A percentile compares a stretch with the other conserved stretches of the same genome.
Evolutionary conservation across 2,888 invertebrate species (phyloP).

Genomic region (Alloplasta piceator): DNA sequence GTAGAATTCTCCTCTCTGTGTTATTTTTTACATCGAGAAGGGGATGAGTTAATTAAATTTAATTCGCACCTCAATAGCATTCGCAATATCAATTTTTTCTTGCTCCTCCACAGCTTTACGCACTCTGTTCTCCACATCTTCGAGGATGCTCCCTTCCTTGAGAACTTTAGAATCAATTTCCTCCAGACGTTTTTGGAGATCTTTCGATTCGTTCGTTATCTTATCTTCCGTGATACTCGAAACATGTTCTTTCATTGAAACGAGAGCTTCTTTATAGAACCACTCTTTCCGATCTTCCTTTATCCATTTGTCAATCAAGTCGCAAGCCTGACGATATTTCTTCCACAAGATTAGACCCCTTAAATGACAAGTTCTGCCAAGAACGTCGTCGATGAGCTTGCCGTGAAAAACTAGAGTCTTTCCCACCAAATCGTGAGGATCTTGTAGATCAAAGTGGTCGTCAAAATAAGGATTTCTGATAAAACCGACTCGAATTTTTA

Average conservation of each 20-base stretch:
- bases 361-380: constrained; percentile 86
- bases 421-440: constrained; percentile 89
- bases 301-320: constrained; percentile 77
- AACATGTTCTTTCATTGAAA: constrained; percentile 80
- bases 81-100: constrained; percentile 86
- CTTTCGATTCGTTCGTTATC: constrained; percentile 80
- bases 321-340: constrained; percentile 86
- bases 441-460: constrained; percentile 94
- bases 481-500: constrained; percentile 91
- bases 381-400: constrained; percentile 83
- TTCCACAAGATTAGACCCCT: constrained; percentile 88
- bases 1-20: no score
- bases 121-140: constrained; percentile 84
- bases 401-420: constrained; percentile 91
- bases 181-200: constrained; percentile 77
- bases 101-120: constrained; percentile 85
- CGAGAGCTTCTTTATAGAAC: constrained; percentile 82
- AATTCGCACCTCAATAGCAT: constrained; percentile 84
- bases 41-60: not conserved
- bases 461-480: constrained; percentile 93
- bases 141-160: constrained; percentile 80
- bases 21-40: no score
- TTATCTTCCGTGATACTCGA: constrained; percentile 76
- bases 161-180: constrained; percentile 68
- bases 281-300: constrained; percentile 65